A percentile compares a stretch with the other conserved stretches of the same genome.
Conservation (phyloP, 1,140 invertebrate species). For the Acromyrmex echinatior region DNA sequence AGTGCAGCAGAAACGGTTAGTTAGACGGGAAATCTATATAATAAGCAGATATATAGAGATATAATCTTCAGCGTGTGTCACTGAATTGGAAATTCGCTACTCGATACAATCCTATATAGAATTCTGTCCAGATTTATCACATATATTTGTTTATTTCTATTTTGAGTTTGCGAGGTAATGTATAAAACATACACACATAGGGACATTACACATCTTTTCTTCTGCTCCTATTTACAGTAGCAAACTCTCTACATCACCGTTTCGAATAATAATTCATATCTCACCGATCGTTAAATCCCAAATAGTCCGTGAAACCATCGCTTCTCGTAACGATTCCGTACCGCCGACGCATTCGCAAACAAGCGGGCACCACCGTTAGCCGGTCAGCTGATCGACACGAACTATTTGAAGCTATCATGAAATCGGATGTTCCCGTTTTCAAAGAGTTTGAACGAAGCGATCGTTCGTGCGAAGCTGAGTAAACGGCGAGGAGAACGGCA, state of each 20-base stretch:
- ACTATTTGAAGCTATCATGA: conserved; percentile 58
- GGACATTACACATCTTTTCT: neutral
- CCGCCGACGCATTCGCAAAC: conserved; percentile 13
- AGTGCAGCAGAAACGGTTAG: conserved; percentile 56
- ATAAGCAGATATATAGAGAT: conserved; percentile 35
- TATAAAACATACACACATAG: neutral
- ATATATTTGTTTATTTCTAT: neutral
- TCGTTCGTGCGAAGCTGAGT: conserved; percentile 57
- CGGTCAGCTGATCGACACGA: conserved; percentile 27
- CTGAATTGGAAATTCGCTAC: conserved; percentile 38
- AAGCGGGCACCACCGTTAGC: conserved; percentile 36
- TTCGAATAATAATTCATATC: conserved; percentile 16
- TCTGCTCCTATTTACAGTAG: neutral
- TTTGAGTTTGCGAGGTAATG: neutral
- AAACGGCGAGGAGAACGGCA: conserved; percentile 40
- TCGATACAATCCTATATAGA: neutral
- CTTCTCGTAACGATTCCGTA: neutral
- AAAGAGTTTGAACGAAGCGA: conserved; percentile 42
- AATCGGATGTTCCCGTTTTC: conserved; percentile 62
- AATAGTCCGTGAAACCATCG: conserved; percentile 27
- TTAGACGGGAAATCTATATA: conserved; percentile 58
- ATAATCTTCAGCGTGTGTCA: conserved; percentile 44
- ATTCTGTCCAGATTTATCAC: neutral
- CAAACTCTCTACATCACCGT: neutral
- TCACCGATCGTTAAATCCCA: conserved; percentile 17